These are phyloP conservation scores for Henicopernis longicauda DNA, from an alignment of 2,113 vertebrate genomes.

Conservation along the genomic window DNA sequence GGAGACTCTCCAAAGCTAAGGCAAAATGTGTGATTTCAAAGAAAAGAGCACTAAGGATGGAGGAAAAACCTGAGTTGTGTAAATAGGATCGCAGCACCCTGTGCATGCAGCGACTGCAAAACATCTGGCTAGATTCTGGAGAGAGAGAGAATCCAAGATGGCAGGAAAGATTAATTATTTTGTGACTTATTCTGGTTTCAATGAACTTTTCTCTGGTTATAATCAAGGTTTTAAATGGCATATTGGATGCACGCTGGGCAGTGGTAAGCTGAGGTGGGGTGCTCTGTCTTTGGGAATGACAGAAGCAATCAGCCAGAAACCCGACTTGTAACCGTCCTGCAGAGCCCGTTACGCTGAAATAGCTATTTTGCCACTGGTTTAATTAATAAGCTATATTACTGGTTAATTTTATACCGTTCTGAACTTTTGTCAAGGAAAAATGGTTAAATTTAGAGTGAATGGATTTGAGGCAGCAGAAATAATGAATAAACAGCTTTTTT, in stretches of 20 bases:
- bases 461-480: neutral
- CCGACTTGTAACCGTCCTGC: neutral
- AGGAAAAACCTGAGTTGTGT: neutral
- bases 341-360: neutral
- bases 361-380: conserved; percentile 30
- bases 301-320: conserved; percentile 23
- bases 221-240: conserved; percentile 24
- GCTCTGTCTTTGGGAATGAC: conserved; percentile 5
- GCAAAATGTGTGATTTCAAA: neutral
- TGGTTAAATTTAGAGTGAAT: neutral
- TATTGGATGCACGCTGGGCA: conserved; percentile 31
- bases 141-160: conserved; percentile 21
- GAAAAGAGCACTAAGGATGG: neutral
- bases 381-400: conserved; percentile 46
- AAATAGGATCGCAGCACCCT: neutral
- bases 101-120: neutral
- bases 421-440: conserved; percentile 42
- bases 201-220: conserved; percentile 36
- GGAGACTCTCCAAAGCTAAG: neutral
- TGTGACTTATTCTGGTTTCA: conserved; percentile 37
- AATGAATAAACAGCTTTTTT: conserved; percentile 7
- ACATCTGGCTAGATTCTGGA: conserved; percentile 41
- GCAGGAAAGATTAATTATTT: conserved; percentile 44
- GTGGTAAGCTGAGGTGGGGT: conserved; percentile 39
- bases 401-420: conserved; percentile 15